Base-by-base conservation (phyloP, 2,113 vertebrate genomes). In the Chloropsis hardwickii region DNA sequence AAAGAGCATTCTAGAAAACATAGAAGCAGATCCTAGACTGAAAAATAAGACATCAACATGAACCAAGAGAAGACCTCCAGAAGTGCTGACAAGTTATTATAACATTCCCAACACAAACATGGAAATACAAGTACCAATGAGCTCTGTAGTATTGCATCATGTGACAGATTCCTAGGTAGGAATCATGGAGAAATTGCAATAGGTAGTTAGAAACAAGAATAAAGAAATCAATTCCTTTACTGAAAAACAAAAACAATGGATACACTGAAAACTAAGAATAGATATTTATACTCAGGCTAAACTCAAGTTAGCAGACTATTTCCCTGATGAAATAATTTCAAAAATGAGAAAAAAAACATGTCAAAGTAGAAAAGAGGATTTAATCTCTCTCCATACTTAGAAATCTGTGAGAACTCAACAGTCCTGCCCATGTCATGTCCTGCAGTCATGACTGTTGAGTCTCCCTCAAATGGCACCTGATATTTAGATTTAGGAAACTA, bases 11-110 rank as follows among this genome's bases (percentile, higher is more conserved):
- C 14, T 44, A 66, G 51, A 39, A 86, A 71, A 66, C 10, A 62
- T 1, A 48, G 61, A 74, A 33, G 9, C 8, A 10, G 12, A 60
- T 87, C 23, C 28, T n/a, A 83, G 29, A 56, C 12, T 61, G 7
- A 60, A 40, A 65, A 80, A 24, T 61, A 54, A 53, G 23, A 60
- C 4, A 54, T 35, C 25, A 53, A 22, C 9, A 28, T 15, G 53
- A 88, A 72, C 15, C 9, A 64, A 53, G 19, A 33, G 31, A 88
- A 37, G 14, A 70, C 4, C 23, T 74, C 19, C 37, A 65, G n/a
- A n/a, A 21, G 23, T 57, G 11, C 27, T 65, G 8, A 37, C 23
- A 79, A 54, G 3, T 58, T 51, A 45, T 33, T 0, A 0, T 40
- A 73, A 50, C 15, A 58, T 4, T 4, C 28, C 28, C 13, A 8